Evolutionary conservation across 2,113 vertebrate genomes (phyloP), one percentile per base, ranked within the genome.

Genomic region (Rhynchopsitta pachyrhyncha): DNA sequence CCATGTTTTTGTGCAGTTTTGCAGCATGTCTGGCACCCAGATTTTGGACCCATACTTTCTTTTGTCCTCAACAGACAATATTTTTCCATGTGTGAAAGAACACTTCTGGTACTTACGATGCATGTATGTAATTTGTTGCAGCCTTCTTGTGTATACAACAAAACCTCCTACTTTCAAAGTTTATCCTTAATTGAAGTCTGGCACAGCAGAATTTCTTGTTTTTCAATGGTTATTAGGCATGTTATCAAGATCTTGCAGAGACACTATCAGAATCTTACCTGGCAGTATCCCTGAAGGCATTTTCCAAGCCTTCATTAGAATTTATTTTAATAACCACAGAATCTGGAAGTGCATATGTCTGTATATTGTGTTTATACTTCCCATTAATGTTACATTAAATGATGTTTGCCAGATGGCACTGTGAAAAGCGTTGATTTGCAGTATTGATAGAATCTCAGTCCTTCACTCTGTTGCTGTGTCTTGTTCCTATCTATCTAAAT

Each of bases 11-110:
- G 16, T 83, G 44, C 59, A 39, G 59, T 86, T 92, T 86, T 93
- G 52, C n/a, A 86, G 83, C 53, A 41, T 88, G 86, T 88, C 91
- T 96, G 95, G 91, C 86, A 74, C 60, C 44, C 91, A 91, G 80
- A 92, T 94, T 94, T 94, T 95, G 91, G 80, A 95, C 83, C 46
- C 4, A 20, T 81, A n/a, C n/a, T 96, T 88, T 59, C 93, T 89
- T 96, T 96, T 95, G 93, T 97, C 80, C 69, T 95, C 73, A 81
- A 13, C 27, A 88, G 86, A 88, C 91, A 92, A n/a, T 93, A 83
- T 83, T 91, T 96, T 95, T 81, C 76, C 68, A 67, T 91, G 68
- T 92, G 89, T 77, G 91, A 91, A 93, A 74, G 89, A 95, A 67
- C 39, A 67, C 49, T 91, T 88, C 89, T 93, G 71, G 49, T 95